phyloP scores from a whole-genome alignment of 1,140 invertebrate genomes.

The Pseudomyrmex sp. region DNA sequence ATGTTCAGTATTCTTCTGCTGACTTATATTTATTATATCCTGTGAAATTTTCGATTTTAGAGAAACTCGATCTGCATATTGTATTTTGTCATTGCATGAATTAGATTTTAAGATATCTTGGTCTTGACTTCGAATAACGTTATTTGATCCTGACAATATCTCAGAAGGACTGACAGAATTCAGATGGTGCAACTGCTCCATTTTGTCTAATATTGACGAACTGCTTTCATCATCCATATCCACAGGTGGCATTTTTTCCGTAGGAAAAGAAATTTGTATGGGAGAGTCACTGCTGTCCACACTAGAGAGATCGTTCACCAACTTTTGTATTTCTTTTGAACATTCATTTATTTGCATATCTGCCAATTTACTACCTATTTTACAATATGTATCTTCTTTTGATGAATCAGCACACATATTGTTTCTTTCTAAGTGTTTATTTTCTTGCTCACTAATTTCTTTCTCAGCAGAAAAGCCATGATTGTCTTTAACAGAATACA shows the following conservation, averaged over 20 bases:
- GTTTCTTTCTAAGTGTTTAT: background rate
- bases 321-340: constrained; percentile 69
- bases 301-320: constrained; percentile 68
- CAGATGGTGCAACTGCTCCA: constrained; percentile 67
- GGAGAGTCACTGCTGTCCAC: constrained; percentile 66
- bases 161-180: constrained; percentile 60
- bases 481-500: constrained; percentile 42
- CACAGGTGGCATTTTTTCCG: constrained; percentile 61
- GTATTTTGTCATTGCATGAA: constrained; percentile 47
- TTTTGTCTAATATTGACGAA: constrained; percentile 76
- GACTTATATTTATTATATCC: constrained; percentile 59
- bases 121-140: constrained; percentile 44
- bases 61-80: constrained; percentile 39
- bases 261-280: constrained; percentile 57
- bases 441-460: constrained; percentile 19
- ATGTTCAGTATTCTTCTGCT: constrained; percentile 63
- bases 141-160: constrained; percentile 56
- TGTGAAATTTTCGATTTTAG: constrained; percentile 62
- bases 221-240: constrained; percentile 74
- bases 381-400: constrained; percentile 59
- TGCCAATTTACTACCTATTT: constrained; percentile 65
- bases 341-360: constrained; percentile 66
- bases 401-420: constrained; percentile 7
- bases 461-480: constrained; percentile 15
- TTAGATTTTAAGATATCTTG: constrained; percentile 45